Base-by-base conservation (phyloP, 1,140 invertebrate genomes). In the Aphaenogaster floridana region DNA sequence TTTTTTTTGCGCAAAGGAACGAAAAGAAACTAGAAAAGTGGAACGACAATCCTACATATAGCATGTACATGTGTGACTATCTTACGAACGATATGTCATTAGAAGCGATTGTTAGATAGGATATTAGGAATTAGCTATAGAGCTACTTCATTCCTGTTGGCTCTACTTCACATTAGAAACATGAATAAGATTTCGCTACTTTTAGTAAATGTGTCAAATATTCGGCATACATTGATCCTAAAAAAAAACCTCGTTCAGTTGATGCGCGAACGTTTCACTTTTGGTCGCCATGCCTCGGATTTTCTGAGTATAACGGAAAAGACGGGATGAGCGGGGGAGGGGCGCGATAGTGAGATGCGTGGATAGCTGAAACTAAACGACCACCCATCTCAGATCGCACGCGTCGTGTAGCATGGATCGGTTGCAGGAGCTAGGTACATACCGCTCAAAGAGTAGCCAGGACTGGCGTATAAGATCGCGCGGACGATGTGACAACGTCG, bases 401-500 rank as follows among this genome's bases (percentile, higher is more conserved):
- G 91, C 93, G 89, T 92, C 93, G 92, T 93, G 93, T 93, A 86
- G 52, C 91, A 92, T 86, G 92, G 93, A 91, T 89, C 64, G 52
- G 72, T 54, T 81, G 87, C 78, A 90, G 88, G 78, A 85, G 91
- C 88, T 90, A 88, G 84, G 88, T 92, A 94, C 88, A 94, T 92
- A 93, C 92, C 89, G 84, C 91, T 93, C 91, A 94, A 94, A 94
- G 93, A 94, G 90, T 92, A 90, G 83, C 83, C 89, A 93, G 91
- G 87, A 91, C 91, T 89, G 90, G 92, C 87, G 91, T 80, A 78
- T 89, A 89, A 94, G 89, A 93, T 93, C 89, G 86, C 86, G 80
- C 86, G 69, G 81, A 87, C 88, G 88, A 95, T 90, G 91, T 95
- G 95, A 95, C 95, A 95, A 95, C 95, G 93, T 92, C 88, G 95